These are phyloP conservation scores for Eumerus sabulonum DNA, from an alignment of 2,888 invertebrate genomes.

Conservation along the genomic window DNA sequence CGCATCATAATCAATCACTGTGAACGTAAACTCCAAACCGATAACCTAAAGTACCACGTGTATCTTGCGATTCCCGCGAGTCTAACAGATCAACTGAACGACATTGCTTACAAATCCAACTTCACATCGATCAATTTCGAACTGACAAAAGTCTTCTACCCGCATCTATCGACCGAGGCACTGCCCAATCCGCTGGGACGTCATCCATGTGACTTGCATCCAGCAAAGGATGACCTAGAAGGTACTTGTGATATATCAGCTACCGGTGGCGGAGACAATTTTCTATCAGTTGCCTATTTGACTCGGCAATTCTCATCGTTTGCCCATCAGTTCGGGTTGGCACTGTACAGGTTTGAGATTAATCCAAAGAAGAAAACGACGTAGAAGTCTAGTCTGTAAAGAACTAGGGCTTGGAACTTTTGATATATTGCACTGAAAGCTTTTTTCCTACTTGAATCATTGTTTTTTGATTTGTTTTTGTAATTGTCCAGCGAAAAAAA, in stretches of 20 bases:
- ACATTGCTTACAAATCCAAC: constrained; percentile 76
- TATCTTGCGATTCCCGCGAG: constrained; percentile 87
- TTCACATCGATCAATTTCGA: constrained; percentile 79
- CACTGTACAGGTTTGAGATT: constrained; percentile 79
- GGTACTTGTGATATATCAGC: constrained; percentile 74
- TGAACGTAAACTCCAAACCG: constrained; percentile 81
- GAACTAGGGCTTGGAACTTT: constrained; percentile 6
- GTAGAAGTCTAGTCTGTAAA: constrained; percentile 38
- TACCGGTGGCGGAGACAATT: constrained; percentile 36
- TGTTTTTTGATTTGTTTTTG: constrained; percentile 21
- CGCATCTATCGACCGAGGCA: constrained; percentile 88
- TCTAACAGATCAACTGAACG: constrained; percentile 81
- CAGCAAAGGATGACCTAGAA: constrained; percentile 73
- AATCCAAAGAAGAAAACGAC: constrained; percentile 7
- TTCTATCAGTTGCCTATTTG: constrained; percentile 72
- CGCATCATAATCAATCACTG: constrained; percentile 81
- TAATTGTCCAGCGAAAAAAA: constrained; percentile 4
- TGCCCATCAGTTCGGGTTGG: constrained; percentile 80
- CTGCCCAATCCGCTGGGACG: constrained; percentile 82
- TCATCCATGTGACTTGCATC: constrained; percentile 77
- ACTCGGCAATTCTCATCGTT: constrained; percentile 77
- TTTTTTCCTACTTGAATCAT: constrained; percentile 25
- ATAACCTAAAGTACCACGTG: constrained; percentile 82
- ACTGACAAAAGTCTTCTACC: constrained; percentile 83
- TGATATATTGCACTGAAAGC: constrained; percentile 35